These are phyloP conservation scores for Synodontis membranacea DNA, from an alignment of 2,113 vertebrate species.

Conservation along the genomic window DNA sequence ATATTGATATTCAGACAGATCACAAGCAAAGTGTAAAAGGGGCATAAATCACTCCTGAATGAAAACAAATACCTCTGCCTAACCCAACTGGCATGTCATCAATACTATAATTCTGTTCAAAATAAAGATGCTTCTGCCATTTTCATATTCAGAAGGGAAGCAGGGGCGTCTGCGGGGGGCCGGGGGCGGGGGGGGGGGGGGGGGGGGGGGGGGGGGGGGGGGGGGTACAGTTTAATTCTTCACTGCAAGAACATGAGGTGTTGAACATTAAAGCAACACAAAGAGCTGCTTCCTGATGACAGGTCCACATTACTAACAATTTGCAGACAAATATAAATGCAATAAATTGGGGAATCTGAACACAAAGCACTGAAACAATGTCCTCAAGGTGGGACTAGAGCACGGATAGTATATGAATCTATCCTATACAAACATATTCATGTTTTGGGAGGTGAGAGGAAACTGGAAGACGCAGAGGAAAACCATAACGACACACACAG, in stretches of 20 bases:
- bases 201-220: too few relatives aligned
- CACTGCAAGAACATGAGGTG: not conserved
- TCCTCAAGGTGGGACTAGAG: not conserved
- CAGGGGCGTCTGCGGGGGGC: not conserved
- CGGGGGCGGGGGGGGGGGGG: too few relatives aligned
- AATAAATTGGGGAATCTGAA: not conserved
- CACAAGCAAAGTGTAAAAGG: not conserved
- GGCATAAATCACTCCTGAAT: slow-evolving; percentile 14
- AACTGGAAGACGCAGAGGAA: not conserved
- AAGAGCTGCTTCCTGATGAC: not conserved
- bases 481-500: not conserved
- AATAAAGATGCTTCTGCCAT: not conserved
- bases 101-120: not conserved
- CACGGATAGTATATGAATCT: not conserved
- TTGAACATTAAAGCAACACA: not conserved
- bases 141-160: not conserved
- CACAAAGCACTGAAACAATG: not conserved
- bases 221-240: not conserved
- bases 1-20: slow-evolving; percentile 11
- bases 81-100: not conserved
- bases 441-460: not conserved
- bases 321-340: not conserved
- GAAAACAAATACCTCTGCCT: not conserved
- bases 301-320: not conserved
- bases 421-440: not conserved